phyloP scores from a whole-genome alignment of 2,113 vertebrate species.

The Toxotes chatareus region DNA sequence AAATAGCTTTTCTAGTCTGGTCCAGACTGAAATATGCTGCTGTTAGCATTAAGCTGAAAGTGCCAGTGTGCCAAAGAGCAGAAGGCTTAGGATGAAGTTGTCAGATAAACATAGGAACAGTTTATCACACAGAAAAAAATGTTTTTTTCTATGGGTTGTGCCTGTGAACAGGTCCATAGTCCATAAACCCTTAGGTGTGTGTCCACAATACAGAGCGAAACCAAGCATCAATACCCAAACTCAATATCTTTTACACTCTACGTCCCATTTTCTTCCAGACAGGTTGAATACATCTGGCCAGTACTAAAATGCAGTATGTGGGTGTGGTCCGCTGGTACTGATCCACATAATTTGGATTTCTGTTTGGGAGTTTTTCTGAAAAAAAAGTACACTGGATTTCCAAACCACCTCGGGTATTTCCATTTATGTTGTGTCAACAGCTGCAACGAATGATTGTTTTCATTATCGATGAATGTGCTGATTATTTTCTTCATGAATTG shows the following conservation, averaged over 20 bases:
- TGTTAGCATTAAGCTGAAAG: not conserved
- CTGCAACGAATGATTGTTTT: not conserved
- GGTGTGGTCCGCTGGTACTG: too few relatives aligned
- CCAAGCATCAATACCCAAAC: too few relatives aligned
- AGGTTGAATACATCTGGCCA: too few relatives aligned
- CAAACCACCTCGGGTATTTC: not conserved
- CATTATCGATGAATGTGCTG: too few relatives aligned
- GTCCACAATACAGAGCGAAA: too few relatives aligned
- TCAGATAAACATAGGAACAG: not conserved
- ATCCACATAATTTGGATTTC: too few relatives aligned
- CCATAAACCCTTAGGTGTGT: too few relatives aligned
- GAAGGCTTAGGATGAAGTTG: not conserved
- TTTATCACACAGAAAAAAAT: not conserved
- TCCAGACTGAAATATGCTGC: not conserved
- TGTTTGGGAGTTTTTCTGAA: not conserved
- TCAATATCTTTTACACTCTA: too few relatives aligned
- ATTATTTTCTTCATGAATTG: not conserved
- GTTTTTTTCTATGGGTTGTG: too few relatives aligned
- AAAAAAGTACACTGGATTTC: not conserved
- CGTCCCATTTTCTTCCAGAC: too few relatives aligned
- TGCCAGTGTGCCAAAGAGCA: not conserved
- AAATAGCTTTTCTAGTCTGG: not conserved
- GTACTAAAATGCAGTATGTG: too few relatives aligned
- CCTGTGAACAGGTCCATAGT: too few relatives aligned
- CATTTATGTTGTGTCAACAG: not conserved